A percentile compares a stretch with the other conserved stretches of the same genome.
Evolutionary conservation across 1,140 invertebrate species (phyloP).

Genomic region (honey bee (Apis mellifera)): DNA sequence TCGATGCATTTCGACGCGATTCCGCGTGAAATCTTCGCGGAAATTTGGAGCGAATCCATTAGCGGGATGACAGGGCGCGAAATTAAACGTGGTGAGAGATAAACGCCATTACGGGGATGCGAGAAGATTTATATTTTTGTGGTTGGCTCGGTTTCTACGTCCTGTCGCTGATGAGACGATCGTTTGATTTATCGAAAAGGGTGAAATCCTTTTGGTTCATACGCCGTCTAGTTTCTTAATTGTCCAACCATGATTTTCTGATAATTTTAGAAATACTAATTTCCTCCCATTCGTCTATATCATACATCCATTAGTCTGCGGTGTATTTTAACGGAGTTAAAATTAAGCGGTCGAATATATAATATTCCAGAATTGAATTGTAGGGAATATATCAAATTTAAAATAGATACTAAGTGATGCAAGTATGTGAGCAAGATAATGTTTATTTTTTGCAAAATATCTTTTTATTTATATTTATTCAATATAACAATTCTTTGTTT

Average conservation of each 20-base stretch:
- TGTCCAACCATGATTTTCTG: background rate
- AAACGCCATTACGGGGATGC: slow-evolving; percentile 16
- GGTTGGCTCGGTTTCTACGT: background rate
- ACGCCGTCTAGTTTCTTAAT: background rate
- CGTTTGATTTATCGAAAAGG: slow-evolving; percentile 19
- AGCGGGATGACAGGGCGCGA: slow-evolving; percentile 26
- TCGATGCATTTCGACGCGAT: slow-evolving; percentile 9
- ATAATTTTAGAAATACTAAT: background rate
- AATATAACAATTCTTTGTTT: too few relatives aligned
- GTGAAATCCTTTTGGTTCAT: background rate
- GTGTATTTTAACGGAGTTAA: too few relatives aligned
- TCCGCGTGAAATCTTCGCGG: slow-evolving; percentile 24
- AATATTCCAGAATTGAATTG: too few relatives aligned
- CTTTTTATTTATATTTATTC: too few relatives aligned
- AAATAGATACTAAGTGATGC: too few relatives aligned
- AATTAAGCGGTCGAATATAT: too few relatives aligned
- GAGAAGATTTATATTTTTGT: slow-evolving; percentile 38
- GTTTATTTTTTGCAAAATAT: too few relatives aligned
- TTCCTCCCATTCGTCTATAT: too few relatives aligned
- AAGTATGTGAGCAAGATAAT: too few relatives aligned
- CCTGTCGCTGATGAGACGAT: background rate
- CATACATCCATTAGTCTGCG: too few relatives aligned
- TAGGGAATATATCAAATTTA: too few relatives aligned
- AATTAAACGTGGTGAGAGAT: slow-evolving; percentile 28
- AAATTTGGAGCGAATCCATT: slow-evolving; percentile 40